These are phyloP conservation scores for Rhagoletis pomonella DNA, from an alignment of 1,140 invertebrate species.

Conservation along the genomic window DNA sequence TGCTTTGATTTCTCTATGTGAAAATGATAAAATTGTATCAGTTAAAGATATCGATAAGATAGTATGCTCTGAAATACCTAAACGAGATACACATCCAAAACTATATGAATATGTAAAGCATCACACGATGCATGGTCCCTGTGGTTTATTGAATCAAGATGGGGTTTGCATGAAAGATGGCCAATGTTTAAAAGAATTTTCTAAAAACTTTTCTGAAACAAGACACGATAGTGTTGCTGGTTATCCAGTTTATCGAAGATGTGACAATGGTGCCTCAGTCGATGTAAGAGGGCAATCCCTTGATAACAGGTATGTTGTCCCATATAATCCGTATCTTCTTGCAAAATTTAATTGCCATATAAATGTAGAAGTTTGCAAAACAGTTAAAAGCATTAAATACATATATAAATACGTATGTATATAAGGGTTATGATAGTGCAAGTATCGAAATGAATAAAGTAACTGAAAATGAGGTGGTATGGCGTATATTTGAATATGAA, in stretches of 20 bases:
- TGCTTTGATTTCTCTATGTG: neutral
- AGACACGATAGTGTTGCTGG: neutral
- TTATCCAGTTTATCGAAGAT: conserved; percentile 17
- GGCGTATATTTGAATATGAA: no score
- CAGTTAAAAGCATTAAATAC: conserved; percentile 60
- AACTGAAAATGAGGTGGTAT: no score
- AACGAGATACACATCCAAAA: neutral
- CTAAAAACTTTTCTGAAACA: neutral
- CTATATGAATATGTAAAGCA: neutral
- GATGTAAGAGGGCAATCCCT: neutral
- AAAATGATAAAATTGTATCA: neutral
- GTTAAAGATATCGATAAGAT: neutral
- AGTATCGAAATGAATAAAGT: no score
- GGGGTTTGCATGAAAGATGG: neutral
- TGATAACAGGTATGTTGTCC: conserved; percentile 15
- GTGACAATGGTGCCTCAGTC: neutral
- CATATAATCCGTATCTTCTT: conserved; percentile 36
- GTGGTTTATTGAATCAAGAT: neutral
- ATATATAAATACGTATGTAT: neutral
- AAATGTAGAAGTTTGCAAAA: conserved; percentile 45
- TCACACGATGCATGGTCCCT: conserved; percentile 2
- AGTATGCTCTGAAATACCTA: neutral
- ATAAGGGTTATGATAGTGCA: no score
- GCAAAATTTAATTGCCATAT: conserved; percentile 36
- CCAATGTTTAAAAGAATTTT: neutral